Evolutionary conservation across 2,797 vertebrate species (phyloP).

Genomic region (Silurus aristotelis): DNA sequence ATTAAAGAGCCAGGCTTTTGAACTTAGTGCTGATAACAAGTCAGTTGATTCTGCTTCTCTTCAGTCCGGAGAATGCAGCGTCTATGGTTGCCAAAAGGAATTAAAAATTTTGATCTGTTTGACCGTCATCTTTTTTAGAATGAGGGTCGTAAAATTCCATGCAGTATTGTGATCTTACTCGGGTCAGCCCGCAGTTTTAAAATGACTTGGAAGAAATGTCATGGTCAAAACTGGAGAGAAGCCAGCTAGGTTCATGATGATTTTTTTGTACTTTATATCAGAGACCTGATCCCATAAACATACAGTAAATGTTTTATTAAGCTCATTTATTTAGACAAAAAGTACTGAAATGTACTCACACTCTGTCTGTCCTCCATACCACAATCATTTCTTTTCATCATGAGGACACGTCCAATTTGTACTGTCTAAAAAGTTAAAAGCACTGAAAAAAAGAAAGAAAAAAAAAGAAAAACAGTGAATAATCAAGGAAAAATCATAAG

Average conservation of each 20-base stretch:
- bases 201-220: no score
- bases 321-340: background rate
- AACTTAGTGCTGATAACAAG: no score
- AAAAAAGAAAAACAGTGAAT: background rate
- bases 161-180: no score
- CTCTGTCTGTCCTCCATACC: constrained; percentile 27
- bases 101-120: no score
- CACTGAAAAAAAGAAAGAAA: constrained; percentile 22
- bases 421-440: constrained; percentile 13
- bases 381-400: constrained; percentile 46
- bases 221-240: background rate
- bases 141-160: no score
- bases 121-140: no score
- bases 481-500: background rate
- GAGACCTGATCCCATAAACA: background rate
- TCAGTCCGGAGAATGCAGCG: no score
- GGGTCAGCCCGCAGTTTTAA: no score
- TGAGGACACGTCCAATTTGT: constrained; percentile 14
- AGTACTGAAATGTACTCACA: constrained; percentile 39
- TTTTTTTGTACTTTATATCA: background rate
- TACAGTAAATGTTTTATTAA: background rate
- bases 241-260: background rate
- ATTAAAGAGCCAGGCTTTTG: no score
- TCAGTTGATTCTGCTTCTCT: no score
- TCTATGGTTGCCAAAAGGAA: no score